Evolutionary conservation across 2,113 vertebrate genomes (phyloP).

Genomic region (Alosa alosa): DNA sequence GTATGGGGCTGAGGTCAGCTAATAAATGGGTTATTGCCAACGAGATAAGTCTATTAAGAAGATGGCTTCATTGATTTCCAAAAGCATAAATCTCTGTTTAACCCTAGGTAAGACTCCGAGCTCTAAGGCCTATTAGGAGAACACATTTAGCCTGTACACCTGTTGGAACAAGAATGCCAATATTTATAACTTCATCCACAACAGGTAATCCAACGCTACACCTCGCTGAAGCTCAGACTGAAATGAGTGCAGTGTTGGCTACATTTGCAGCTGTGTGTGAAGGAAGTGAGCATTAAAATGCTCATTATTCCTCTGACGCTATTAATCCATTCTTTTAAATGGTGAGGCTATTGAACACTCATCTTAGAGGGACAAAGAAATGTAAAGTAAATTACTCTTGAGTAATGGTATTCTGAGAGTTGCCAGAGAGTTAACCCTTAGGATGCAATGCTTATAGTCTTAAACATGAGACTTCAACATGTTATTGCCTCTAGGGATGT

Average conservation of each 20-base stretch:
- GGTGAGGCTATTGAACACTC: background rate
- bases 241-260: background rate
- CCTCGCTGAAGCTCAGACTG: background rate
- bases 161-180: background rate
- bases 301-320: background rate
- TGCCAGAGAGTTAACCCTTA: background rate
- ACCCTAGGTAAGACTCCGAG: slow-evolving; percentile 21
- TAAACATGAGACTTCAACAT: background rate
- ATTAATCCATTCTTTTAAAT: background rate
- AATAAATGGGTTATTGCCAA: slow-evolving; percentile 51
- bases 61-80: slow-evolving; percentile 44
- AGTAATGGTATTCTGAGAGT: too few relatives aligned
- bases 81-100: slow-evolving; percentile 49
- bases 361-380: background rate
- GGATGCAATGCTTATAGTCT: background rate
- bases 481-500: background rate
- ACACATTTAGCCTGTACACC: background rate
- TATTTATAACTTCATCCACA: background rate
- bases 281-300: background rate
- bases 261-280: background rate
- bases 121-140: background rate
- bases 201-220: background rate
- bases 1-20: slow-evolving; percentile 40
- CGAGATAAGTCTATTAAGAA: slow-evolving; percentile 40
- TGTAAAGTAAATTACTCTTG: background rate